Evolutionary conservation across 2,888 invertebrate genomes (phyloP).

Genomic region (Andrena minutula): DNA sequence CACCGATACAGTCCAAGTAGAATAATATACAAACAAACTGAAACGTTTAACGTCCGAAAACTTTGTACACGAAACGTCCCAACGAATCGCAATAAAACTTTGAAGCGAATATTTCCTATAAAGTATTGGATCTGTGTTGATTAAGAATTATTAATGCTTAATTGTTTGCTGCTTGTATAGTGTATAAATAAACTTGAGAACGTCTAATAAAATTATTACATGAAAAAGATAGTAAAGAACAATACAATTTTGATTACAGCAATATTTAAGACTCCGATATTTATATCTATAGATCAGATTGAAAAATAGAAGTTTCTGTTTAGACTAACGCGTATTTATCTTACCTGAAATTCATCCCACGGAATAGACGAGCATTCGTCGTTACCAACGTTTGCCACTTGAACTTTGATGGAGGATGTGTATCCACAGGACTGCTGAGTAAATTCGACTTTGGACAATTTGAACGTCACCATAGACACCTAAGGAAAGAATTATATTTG

Average conservation of each 20-base stretch:
- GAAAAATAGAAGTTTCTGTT: constrained; percentile 51
- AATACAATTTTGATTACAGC: constrained; percentile 48
- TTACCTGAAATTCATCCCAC: constrained; percentile 97
- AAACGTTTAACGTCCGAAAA: constrained; percentile 16
- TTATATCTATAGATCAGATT: constrained; percentile 45
- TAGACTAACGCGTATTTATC: constrained; percentile 42
- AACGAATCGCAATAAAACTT: constrained; percentile 27
- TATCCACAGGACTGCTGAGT: constrained; percentile 90
- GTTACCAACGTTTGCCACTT: constrained; percentile 90
- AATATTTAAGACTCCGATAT: constrained; percentile 41
- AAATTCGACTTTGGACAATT: constrained; percentile 91
- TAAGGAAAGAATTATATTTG: constrained; percentile 57
- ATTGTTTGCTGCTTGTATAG: constrained; percentile 17
- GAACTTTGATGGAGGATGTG: constrained; percentile 89
- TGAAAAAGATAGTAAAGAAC: constrained; percentile 47
- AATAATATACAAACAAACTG: constrained; percentile 27
- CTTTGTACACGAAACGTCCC: constrained; percentile 8
- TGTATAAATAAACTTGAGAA: constrained; percentile 40
- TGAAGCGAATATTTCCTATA: constrained; percentile 11
- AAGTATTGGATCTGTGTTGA: constrained; percentile 14
- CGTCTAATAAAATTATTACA: constrained; percentile 49
- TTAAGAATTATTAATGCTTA: constrained; percentile 15
- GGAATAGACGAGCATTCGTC: constrained; percentile 95
- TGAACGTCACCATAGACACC: constrained; percentile 88
- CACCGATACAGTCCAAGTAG: constrained; percentile 33